These are phyloP conservation scores for Camponotus vicinus DNA, from an alignment of 1,140 invertebrate genomes.

Conservation along the genomic window DNA sequence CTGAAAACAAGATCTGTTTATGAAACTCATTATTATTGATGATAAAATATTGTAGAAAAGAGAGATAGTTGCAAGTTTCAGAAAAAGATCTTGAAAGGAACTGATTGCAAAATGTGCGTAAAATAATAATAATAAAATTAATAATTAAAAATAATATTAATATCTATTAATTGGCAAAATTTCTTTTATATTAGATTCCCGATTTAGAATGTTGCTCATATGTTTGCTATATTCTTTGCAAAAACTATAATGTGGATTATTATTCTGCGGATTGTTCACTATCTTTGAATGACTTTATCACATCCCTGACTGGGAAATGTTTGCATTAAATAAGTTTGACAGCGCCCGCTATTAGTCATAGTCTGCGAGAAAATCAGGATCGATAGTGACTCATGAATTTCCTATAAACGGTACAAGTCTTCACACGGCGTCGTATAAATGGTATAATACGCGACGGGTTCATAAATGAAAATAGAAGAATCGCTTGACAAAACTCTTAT, in stretches of 20 bases:
- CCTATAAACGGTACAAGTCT: constrained; percentile 24
- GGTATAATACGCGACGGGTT: constrained; percentile 63
- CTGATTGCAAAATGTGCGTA: background rate
- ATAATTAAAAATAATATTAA: background rate
- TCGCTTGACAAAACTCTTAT: constrained; percentile 71
- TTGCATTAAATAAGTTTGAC: constrained; percentile 43
- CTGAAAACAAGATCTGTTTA: constrained; percentile 3
- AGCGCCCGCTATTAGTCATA: constrained; percentile 49
- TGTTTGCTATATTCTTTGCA: background rate
- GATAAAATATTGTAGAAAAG: background rate
- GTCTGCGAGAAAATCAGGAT: constrained; percentile 39
- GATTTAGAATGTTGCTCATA: background rate
- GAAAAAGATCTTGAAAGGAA: background rate
- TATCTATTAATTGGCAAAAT: background rate
- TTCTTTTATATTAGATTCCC: background rate
- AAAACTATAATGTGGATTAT: background rate
- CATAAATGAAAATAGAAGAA: constrained; percentile 65
- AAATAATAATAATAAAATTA: too few relatives aligned
- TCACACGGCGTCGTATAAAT: background rate
- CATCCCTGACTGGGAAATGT: background rate
- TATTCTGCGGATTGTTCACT: background rate
- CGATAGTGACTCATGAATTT: constrained; percentile 48
- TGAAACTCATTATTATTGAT: background rate
- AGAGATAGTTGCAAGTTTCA: background rate
- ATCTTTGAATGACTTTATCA: constrained; percentile 23